These are phyloP conservation scores for Dunckerocampus dactyliophorus DNA, from an alignment of 2,113 vertebrate genomes.

Conservation along the genomic window DNA sequence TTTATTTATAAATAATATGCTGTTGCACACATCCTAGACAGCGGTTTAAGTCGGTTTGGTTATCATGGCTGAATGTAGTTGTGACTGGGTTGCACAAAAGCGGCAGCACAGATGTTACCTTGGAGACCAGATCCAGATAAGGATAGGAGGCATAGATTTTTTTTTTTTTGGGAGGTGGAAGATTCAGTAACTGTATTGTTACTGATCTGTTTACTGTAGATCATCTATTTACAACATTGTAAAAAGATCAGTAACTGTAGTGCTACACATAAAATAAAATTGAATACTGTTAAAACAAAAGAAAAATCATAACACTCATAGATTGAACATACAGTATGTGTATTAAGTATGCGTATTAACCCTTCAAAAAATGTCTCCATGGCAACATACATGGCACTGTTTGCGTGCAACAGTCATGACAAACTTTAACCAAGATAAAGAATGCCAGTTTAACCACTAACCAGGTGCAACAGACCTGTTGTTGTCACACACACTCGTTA, in stretches of 20 bases:
- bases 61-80: not conserved
- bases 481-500: conserved; percentile 72
- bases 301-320: too few species aligned
- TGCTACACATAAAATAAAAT: too few species aligned
- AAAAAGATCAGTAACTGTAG: too few species aligned
- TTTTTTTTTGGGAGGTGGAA: too few species aligned
- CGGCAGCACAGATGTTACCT: not conserved
- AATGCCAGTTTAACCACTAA: not conserved
- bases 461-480: conserved; percentile 3
- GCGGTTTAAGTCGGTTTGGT: not conserved
- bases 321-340: too few species aligned
- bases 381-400: not conserved
- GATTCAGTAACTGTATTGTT: too few species aligned
- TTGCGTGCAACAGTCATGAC: not conserved
- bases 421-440: not conserved
- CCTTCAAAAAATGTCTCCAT: not conserved
- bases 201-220: too few species aligned
- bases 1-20: conserved; percentile 48
- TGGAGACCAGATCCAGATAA: not conserved
- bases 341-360: too few species aligned
- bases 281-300: too few species aligned
- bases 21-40: not conserved
- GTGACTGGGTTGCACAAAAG: not conserved
- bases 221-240: too few species aligned
- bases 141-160: too few species aligned